These are phyloP conservation scores for Orthonychiurus folsomi DNA, from an alignment of 2,888 invertebrate genomes.

Conservation along the genomic window DNA sequence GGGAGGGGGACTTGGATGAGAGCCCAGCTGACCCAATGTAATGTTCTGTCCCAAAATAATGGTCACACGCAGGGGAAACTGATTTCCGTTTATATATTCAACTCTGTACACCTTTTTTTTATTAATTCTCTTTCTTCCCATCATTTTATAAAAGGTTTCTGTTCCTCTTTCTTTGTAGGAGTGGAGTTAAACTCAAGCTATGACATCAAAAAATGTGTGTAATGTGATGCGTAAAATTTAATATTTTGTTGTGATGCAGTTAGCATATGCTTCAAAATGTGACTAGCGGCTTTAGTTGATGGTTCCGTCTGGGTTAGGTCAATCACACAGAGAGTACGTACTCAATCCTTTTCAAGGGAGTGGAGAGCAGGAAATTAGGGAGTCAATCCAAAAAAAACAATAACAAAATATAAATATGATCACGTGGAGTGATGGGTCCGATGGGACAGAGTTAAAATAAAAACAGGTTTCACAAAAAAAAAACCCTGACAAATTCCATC, in stretches of 20 bases:
- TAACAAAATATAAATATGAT: too few species aligned
- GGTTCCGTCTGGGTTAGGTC: conserved; percentile 9
- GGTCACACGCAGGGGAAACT: too few species aligned
- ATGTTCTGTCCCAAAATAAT: too few species aligned
- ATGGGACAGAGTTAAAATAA: too few species aligned
- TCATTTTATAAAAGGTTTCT: not conserved
- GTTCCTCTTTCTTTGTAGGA: not conserved
- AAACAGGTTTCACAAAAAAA: too few species aligned
- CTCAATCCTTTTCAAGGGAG: too few species aligned
- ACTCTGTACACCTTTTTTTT: not conserved
- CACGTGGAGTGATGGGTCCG: too few species aligned
- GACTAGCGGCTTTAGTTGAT: conserved; percentile 29
- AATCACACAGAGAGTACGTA: not conserved
- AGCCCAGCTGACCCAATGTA: too few species aligned
- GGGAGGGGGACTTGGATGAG: too few species aligned
- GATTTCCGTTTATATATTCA: not conserved
- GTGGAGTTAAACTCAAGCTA: not conserved
- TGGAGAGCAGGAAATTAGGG: too few species aligned
- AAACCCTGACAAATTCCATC: too few species aligned
- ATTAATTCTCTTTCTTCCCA: not conserved
- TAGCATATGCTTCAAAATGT: conserved; percentile 26
- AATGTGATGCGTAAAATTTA: not conserved
- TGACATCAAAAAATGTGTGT: not conserved
- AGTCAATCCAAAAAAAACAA: too few species aligned
- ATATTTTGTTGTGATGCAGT: not conserved